Conservation (phyloP, 2,113 vertebrate genomes). For the Crotalus horridus region DNA sequence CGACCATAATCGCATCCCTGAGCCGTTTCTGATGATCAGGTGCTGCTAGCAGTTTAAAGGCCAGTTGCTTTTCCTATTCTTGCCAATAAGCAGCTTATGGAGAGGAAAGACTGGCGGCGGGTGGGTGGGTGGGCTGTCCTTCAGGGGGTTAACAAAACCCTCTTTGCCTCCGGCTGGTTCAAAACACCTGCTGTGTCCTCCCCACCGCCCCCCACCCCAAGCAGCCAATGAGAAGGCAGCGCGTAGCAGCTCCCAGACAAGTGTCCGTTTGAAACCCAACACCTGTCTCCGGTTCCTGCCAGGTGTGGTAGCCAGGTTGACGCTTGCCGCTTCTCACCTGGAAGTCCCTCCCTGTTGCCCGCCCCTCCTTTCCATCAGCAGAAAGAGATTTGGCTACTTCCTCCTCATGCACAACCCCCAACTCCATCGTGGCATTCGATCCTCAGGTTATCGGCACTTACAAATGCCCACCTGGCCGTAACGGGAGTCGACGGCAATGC, state of each 20-base stretch:
- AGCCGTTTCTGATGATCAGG: not conserved
- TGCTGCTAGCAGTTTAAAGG: not conserved
- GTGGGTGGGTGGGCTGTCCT: not conserved
- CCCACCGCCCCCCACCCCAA: not conserved
- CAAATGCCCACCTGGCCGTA: not conserved
- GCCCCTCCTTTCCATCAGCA: not conserved
- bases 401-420: not conserved
- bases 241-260: constrained; percentile 8
- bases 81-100: too few species aligned
- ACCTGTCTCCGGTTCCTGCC: not conserved
- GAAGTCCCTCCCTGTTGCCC: not conserved
- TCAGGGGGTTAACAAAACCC: not conserved
- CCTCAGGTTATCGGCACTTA: not conserved
- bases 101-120: not conserved
- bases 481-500: not conserved
- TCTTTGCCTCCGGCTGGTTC: too few species aligned
- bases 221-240: not conserved
- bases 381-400: not conserved
- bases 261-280: constrained; percentile 21
- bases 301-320: constrained; percentile 3
- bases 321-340: not conserved
- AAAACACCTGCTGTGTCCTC: not conserved
- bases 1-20: not conserved
- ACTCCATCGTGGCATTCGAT: not conserved
- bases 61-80: not conserved